Evolutionary conservation across 2,888 invertebrate species (phyloP).

Genomic region (Drosophila atripex): DNA sequence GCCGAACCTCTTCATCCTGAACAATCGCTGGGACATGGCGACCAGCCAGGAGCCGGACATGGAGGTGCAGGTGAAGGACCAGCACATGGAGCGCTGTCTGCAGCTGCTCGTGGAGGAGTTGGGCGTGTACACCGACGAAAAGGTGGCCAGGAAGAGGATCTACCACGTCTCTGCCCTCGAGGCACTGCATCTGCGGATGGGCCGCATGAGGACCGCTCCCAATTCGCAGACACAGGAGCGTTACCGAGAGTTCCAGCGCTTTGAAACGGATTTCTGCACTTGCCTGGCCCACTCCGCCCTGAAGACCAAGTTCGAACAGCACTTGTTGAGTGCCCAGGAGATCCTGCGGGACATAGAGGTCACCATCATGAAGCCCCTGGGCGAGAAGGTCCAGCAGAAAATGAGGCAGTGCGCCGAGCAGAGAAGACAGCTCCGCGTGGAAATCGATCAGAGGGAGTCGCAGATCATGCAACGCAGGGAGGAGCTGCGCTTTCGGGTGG

Average conservation of each 20-base stretch:
- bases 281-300: constrained; percentile 98
- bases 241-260: constrained; percentile 98
- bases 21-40: constrained; percentile 99
- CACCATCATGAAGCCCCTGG: constrained; percentile 87
- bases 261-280: constrained; percentile 98
- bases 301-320: constrained; percentile 99
- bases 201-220: constrained; percentile 8
- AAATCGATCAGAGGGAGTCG: constrained; percentile 88
- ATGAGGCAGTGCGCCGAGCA: constrained; percentile 85
- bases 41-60: constrained; percentile 94
- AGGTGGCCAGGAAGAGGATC: constrained; percentile 95
- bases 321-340: constrained; percentile 95
- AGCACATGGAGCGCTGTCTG: constrained; percentile 96
- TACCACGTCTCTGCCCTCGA: constrained; percentile 99
- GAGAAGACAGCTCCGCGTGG: not conserved
- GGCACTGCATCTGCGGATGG: constrained; percentile 85
- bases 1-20: constrained; percentile 99
- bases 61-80: constrained; percentile 90
- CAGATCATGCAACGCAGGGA: constrained; percentile 92
- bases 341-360: constrained; percentile 89
- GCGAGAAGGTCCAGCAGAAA: constrained; percentile 85
- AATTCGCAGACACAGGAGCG: constrained; percentile 91
- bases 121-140: constrained; percentile 91
- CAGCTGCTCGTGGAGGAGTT: constrained; percentile 97
- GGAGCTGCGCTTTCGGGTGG: constrained; percentile 97